phyloP scores from a whole-genome alignment of 2,888 invertebrate genomes.

The Sabatieria punctata region DNA sequence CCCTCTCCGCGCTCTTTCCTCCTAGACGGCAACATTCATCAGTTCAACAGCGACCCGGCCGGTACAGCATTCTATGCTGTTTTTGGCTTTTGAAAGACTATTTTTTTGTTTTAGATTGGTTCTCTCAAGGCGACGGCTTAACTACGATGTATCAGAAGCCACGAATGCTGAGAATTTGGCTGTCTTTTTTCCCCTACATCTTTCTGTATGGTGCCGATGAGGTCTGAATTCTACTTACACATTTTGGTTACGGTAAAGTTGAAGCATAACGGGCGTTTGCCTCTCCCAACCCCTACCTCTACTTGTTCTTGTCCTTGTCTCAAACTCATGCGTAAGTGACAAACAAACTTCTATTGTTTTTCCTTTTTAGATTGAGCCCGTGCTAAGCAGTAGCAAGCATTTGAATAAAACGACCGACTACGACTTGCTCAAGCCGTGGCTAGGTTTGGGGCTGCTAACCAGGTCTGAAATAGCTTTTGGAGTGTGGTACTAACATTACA shows the following conservation, averaged over 20 bases:
- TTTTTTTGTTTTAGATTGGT: background rate
- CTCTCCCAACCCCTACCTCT: too few species aligned
- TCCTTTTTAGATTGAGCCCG: too few species aligned
- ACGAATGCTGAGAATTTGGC: constrained; percentile 23
- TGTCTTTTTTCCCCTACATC: constrained; percentile 19
- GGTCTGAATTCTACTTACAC: background rate
- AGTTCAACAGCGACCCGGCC: too few species aligned
- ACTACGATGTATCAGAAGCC: constrained; percentile 20
- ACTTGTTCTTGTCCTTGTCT: too few species aligned
- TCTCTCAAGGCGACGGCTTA: constrained; percentile 21
- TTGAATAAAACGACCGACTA: constrained; percentile 27
- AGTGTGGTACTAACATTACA: background rate
- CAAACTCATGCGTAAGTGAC: too few species aligned
- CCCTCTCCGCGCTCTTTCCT: too few species aligned
- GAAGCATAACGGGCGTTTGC: too few species aligned
- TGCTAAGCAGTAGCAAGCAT: constrained; percentile 19
- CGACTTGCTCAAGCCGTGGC: constrained; percentile 26
- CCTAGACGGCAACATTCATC: too few species aligned
- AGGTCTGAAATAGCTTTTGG: constrained; percentile 13
- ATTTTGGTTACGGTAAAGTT: too few species aligned
- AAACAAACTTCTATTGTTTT: too few species aligned
- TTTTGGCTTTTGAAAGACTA: too few species aligned
- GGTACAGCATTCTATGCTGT: too few species aligned
- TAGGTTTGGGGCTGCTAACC: constrained; percentile 26
- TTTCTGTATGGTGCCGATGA: constrained; percentile 23